phyloP scores from a whole-genome alignment of 1,140 invertebrate genomes.

The Bombyx mandarina region DNA sequence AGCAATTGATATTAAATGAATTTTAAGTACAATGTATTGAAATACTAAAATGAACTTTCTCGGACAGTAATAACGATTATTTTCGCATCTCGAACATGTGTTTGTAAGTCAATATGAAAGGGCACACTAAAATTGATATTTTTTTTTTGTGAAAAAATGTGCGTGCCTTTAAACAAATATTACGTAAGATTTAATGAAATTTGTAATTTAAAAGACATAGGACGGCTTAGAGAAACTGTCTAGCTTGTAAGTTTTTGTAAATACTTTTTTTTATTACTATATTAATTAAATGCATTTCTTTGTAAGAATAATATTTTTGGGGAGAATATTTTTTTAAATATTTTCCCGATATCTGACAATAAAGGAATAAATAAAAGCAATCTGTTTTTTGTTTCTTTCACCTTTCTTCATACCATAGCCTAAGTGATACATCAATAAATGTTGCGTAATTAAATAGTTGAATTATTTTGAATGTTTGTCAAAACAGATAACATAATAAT shows the following conservation, averaged over 20 bases:
- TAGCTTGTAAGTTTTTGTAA: constrained; percentile 12
- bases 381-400: constrained; percentile 21
- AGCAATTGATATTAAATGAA: too few species aligned
- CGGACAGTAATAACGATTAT: too few species aligned
- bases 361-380: constrained; percentile 59
- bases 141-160: not conserved
- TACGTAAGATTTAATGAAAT: not conserved
- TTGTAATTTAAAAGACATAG: constrained; percentile 51
- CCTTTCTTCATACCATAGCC: not conserved
- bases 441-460: too few species aligned
- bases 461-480: too few species aligned
- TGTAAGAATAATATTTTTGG: constrained; percentile 51
- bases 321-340: constrained; percentile 58
- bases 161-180: constrained; percentile 39
- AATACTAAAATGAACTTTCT: too few species aligned
- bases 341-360: constrained; percentile 64
- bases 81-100: too few species aligned
- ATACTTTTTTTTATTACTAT: constrained; percentile 48
- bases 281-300: constrained; percentile 66
- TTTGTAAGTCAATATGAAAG: too few species aligned
- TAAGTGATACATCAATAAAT: too few species aligned
- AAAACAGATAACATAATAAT: too few species aligned
- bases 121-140: not conserved
- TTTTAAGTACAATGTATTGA: too few species aligned
- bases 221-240: constrained; percentile 23